Evolutionary conservation across 2,113 vertebrate species (phyloP).

Genomic region (Corapipo altera): DNA sequence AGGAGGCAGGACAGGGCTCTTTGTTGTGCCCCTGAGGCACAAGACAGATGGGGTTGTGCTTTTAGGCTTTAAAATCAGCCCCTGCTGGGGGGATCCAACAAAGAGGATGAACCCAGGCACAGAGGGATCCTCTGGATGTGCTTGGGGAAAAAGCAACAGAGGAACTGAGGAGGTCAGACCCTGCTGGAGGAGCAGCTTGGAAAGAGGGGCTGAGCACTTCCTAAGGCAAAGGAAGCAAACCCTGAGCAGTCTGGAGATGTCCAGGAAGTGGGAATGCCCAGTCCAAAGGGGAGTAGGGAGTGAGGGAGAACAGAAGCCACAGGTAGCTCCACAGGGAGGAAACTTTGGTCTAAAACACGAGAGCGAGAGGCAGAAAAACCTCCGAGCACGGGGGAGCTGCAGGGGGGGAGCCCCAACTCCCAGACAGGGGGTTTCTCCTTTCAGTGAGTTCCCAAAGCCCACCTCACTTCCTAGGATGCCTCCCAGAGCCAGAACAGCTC

Average conservation of each 20-base stretch:
- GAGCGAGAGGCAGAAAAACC: not conserved
- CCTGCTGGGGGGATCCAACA: rapidly evolving
- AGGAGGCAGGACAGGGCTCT: not conserved
- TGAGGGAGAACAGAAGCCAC: not conserved
- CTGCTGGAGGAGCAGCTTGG: not conserved
- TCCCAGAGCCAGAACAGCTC: not conserved
- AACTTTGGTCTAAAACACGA: not conserved
- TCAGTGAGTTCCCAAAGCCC: not conserved
- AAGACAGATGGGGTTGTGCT: constrained; percentile 32
- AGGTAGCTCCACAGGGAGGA: rapidly evolving
- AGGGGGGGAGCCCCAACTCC: not conserved
- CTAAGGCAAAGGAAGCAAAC: not conserved
- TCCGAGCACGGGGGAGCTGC: not conserved
- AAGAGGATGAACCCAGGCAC: not conserved
- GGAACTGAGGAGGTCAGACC: not conserved
- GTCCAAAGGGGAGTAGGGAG: not conserved
- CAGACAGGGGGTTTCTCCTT: not conserved
- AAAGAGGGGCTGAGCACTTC: not conserved
- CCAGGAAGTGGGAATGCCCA: rapidly evolving
- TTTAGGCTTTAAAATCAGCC: constrained; percentile 1
- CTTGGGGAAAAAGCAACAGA: not conserved
- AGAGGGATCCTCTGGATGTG: not conserved
- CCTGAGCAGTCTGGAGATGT: not conserved
- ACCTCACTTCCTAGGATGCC: not conserved
- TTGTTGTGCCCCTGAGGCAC: constrained; percentile 3